Conservation (phyloP, 2,888 invertebrate genomes). For the Cryptus viduatorius region DNA sequence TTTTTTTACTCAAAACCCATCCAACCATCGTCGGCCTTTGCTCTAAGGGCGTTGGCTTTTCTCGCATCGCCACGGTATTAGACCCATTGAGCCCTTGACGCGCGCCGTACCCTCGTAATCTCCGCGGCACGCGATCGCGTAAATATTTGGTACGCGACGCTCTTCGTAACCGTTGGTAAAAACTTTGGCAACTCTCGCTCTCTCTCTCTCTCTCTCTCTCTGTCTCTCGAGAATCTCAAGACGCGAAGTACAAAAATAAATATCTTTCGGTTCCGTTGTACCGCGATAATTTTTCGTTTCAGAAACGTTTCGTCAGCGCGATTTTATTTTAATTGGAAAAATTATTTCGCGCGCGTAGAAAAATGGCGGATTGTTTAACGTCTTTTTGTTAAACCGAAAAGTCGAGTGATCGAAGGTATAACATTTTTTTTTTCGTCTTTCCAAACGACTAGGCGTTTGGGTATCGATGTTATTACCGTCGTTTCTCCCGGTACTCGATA, state of each 20-base stretch:
- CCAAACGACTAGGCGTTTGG: neutral
- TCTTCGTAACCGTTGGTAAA: neutral
- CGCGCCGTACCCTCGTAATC: constrained; percentile 46
- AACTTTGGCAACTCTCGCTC: neutral
- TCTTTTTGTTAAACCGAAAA: no score
- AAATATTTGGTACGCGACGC: constrained; percentile 51
- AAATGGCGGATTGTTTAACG: no score
- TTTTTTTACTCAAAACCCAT: constrained; percentile 56
- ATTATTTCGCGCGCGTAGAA: neutral
- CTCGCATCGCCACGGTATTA: constrained; percentile 13
- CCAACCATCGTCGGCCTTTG: constrained; percentile 31
- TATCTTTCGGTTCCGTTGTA: neutral
- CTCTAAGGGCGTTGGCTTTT: constrained; percentile 45
- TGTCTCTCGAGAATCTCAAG: neutral
- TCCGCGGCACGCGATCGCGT: constrained; percentile 30
- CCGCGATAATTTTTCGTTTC: neutral
- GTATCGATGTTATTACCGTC: neutral
- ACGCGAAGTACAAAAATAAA: neutral
- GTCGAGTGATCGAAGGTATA: no score
- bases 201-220: no score
- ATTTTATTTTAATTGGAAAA: neutral
- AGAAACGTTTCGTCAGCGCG: neutral
- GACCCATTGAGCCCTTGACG: constrained; percentile 47
- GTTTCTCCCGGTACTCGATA: constrained; percentile 21
- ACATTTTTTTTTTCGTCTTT: no score